Percentiles rank a stretch among this genome's conserved stretches.
phyloP scores from a whole-genome alignment of 2,797 vertebrate genomes.

The Takifugu ocellatus region DNA sequence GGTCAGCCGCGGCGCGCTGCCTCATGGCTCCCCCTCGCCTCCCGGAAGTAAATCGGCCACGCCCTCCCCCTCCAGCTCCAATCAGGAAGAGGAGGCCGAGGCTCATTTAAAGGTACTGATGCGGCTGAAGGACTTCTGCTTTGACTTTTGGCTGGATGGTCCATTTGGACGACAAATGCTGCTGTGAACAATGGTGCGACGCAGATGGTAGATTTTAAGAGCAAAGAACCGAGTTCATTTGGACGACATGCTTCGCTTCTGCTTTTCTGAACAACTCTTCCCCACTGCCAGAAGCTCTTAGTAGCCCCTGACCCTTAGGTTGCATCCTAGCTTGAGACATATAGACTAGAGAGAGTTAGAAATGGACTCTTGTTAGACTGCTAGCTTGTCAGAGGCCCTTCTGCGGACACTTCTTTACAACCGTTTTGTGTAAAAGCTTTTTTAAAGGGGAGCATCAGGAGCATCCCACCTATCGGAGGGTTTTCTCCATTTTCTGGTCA shows the following conservation, averaged over 20 bases:
- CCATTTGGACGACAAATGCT: too few species aligned
- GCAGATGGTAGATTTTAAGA: too few species aligned
- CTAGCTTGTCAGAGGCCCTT: too few species aligned
- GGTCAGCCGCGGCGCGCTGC: constrained; percentile 83
- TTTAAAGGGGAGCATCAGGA: constrained; percentile 20
- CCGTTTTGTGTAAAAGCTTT: constrained; percentile 10
- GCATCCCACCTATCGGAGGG: constrained; percentile 41
- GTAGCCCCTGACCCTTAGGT: too few species aligned
- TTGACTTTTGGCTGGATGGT: constrained; percentile 12
- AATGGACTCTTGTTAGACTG: too few species aligned
- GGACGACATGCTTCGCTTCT: constrained; percentile 19
- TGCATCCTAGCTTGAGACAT: too few species aligned
- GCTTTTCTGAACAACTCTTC: constrained; percentile 14
- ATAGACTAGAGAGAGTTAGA: too few species aligned
- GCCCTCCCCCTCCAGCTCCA: constrained; percentile 96
- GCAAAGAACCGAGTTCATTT: background rate
- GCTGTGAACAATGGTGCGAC: too few species aligned
- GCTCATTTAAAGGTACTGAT: constrained; percentile 89
- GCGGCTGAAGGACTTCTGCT: constrained; percentile 44
- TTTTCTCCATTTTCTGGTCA: constrained; percentile 45
- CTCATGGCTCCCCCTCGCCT: constrained; percentile 94
- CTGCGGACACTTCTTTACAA: too few species aligned
- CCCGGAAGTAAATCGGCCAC: constrained; percentile 97
- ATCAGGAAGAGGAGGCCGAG: constrained; percentile 98
- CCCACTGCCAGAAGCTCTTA: too few species aligned